Evolutionary conservation across 2,113 vertebrate genomes (phyloP), one percentile per base, ranked within the genome.

Genomic region (Ciconia stormi): DNA sequence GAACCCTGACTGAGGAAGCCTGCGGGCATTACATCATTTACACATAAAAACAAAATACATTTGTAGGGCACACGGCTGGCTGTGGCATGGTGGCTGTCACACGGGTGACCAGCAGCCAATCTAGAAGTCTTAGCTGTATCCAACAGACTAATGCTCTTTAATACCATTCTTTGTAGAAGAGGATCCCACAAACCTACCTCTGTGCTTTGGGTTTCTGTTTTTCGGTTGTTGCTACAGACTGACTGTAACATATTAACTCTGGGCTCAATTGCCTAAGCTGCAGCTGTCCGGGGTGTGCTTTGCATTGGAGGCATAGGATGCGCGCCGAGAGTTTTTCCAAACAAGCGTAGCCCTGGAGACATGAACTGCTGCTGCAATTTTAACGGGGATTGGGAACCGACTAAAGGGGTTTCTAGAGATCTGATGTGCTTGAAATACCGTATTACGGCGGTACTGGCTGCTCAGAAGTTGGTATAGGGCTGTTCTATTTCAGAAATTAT

Each of bases 21-120:
- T 82, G 83, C 0, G 12, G 78, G 73, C 63, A 95, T 97, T 93
- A 91, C 93, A 47, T 94, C 95, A 97, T 65, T 82, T 95, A 72
- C 73, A 95, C 93, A 93, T 94, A 90, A 97, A 97, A 95, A 8
- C 52, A 95, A 94, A 95, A 58, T 65, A 93, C 91, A 95, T 95
- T 95, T 96, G 95, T 91, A 58, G 83, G 87, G 69, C 77, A 89
- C 56, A 72, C 0, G 81, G 30, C 62, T 85, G 84, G 73, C 83
- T 91, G 26, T 93, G 49, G 92, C 72, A 71, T 83, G 38, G 38
- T 38, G 38, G 38, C 38, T 38, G 38, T 38, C 38, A 38, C 38
- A 38, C 38, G 38, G 38, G 38, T 38, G 72, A 91, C 81, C 71
- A 89, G 67, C 74, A 93, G 44, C 66, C 90, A 80, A 11, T 88